These are phyloP conservation scores for Cheilosia vulpina DNA, from an alignment of 2,888 invertebrate genomes.

Conservation along the genomic window DNA sequence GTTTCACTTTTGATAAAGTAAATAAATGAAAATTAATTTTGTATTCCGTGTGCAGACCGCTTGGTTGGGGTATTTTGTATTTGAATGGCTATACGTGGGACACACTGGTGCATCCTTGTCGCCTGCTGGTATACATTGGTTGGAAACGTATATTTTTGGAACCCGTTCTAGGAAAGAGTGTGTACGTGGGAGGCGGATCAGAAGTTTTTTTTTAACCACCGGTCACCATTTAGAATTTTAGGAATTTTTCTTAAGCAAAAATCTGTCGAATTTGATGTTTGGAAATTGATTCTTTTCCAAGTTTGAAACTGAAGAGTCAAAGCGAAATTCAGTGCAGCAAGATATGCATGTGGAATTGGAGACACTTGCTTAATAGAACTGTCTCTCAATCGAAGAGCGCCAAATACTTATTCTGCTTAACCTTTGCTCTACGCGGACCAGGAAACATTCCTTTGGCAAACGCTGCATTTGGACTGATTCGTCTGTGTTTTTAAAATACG, in stretches of 20 bases:
- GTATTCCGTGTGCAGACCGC: conserved; percentile 65
- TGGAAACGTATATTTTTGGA: conserved; percentile 63
- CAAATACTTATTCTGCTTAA: too few relatives aligned
- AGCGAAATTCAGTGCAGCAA: too few relatives aligned
- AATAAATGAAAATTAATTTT: conserved; percentile 50
- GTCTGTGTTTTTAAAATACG: too few relatives aligned
- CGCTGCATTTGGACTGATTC: too few relatives aligned
- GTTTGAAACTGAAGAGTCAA: too few relatives aligned
- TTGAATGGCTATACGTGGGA: conserved; percentile 31
- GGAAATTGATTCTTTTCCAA: too few relatives aligned
- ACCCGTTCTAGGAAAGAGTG: conserved; percentile 59
- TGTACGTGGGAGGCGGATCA: conserved; percentile 57
- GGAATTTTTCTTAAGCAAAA: background rate
- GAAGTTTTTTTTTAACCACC: background rate
- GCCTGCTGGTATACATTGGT: conserved; percentile 17
- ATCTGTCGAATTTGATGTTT: too few relatives aligned
- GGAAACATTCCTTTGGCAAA: too few relatives aligned
- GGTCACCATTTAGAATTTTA: conserved; percentile 32
- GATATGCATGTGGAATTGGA: too few relatives aligned
- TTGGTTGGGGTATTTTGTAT: conserved; percentile 28
- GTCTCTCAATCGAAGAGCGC: too few relatives aligned
- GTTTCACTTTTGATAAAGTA: conserved; percentile 58
- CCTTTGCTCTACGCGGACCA: too few relatives aligned
- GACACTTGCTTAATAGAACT: too few relatives aligned
- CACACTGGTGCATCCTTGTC: conserved; percentile 36